Evolutionary conservation across 2,797 vertebrate genomes (phyloP).

Genomic region (Decapterus maruadsi): DNA sequence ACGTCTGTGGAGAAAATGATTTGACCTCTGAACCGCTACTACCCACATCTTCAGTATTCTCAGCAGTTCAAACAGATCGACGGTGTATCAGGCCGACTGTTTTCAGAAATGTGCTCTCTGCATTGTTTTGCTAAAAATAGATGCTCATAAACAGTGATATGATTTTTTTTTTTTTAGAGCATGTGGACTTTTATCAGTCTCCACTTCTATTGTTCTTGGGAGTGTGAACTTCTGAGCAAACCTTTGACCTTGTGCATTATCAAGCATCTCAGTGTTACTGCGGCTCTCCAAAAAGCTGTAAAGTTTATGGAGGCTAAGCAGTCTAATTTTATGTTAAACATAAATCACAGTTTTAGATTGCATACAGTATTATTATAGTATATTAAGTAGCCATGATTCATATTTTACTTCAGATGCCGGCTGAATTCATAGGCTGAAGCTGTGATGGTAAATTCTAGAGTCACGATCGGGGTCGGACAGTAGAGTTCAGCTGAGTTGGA

Average conservation of each 20-base stretch:
- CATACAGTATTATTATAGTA: background rate
- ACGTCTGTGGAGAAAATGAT: background rate
- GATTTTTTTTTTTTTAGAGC: constrained; percentile 20
- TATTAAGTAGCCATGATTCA: too few relatives aligned
- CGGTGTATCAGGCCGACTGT: background rate
- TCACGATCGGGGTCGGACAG: background rate
- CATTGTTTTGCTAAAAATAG: constrained; percentile 2
- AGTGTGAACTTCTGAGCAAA: constrained; percentile 22
- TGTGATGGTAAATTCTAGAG: background rate
- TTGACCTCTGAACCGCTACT: background rate
- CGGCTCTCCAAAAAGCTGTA: background rate
- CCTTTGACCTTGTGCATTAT: background rate
- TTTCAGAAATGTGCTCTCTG: background rate
- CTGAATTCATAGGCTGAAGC: background rate
- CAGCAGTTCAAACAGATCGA: background rate
- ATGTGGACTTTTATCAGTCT: constrained; percentile 4
- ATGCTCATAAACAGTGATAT: background rate
- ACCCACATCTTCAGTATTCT: background rate
- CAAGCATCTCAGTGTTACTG: background rate
- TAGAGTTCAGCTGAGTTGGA: background rate
- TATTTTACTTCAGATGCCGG: background rate
- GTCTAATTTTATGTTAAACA: background rate
- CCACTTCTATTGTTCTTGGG: background rate
- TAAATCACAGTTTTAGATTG: background rate
- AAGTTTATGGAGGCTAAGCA: background rate